A percentile compares a stretch with the other conserved stretches of the same genome.
These are phyloP conservation scores for Drosophila formosana DNA, from an alignment of 2,888 invertebrate species.

Conservation along the genomic window DNA sequence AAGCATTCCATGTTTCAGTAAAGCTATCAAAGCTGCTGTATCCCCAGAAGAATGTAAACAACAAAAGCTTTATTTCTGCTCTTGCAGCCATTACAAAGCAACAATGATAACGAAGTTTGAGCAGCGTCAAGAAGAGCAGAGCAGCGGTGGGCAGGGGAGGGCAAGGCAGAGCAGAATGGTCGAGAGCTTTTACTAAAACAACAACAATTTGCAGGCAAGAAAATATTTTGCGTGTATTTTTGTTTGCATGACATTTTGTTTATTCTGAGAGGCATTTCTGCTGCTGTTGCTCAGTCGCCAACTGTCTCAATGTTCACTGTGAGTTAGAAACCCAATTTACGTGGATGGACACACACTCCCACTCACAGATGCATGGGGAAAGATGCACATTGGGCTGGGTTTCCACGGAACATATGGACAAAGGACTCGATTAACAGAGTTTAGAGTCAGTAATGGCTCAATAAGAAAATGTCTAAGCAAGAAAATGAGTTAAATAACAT, in stretches of 20 bases:
- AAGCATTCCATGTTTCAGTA: slow-evolving; percentile 27
- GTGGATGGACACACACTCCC: slow-evolving; percentile 32
- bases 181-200: slow-evolving; percentile 44
- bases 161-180: slow-evolving; percentile 6
- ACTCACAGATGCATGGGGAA: slow-evolving; percentile 18
- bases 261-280: slow-evolving; percentile 68
- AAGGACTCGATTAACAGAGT: neutral
- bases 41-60: slow-evolving; percentile 44
- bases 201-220: slow-evolving; percentile 32
- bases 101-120: slow-evolving; percentile 45
- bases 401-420: slow-evolving; percentile 12
- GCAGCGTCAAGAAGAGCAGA: slow-evolving; percentile 6
- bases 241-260: slow-evolving; percentile 68
- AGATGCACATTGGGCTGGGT: slow-evolving; percentile 40
- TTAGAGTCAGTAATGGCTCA: neutral
- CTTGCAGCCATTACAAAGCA: slow-evolving; percentile 31
- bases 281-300: slow-evolving; percentile 50
- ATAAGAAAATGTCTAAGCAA: neutral
- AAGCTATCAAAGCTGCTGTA: slow-evolving; percentile 32
- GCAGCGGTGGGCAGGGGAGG: neutral
- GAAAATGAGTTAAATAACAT: neutral
- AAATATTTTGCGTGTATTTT: slow-evolving; percentile 49
- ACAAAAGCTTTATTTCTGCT: slow-evolving; percentile 32
- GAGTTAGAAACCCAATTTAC: slow-evolving; percentile 54
- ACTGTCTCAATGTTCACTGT: slow-evolving; percentile 71